Evolutionary conservation across 2,113 vertebrate species (phyloP), one percentile per base, ranked within the genome.

Genomic region (Saguinus midas): DNA sequence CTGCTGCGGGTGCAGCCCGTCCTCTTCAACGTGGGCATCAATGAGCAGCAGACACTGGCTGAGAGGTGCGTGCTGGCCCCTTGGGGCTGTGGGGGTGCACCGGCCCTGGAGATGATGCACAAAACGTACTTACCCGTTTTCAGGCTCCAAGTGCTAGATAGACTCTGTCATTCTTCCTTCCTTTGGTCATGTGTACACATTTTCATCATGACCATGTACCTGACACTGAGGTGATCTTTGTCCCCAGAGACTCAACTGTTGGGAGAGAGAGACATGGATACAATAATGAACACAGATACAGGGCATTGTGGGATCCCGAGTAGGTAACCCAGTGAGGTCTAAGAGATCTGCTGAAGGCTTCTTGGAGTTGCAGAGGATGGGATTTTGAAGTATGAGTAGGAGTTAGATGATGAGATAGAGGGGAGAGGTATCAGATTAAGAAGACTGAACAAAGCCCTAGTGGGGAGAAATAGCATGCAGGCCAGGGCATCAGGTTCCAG

Each of bases 11-110:
- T 99, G 55, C 99, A 99, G 98, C 99, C 99, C 0, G 99, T 99
- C 50, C 99, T 99, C 95, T 99, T 99, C 98, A 99, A 99, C 0
- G 99, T 99, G 85, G 99, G 99, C 94, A 99, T 99, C 99, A 99
- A 99, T 0, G 99, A 99, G 97, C 99, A 99, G 98, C 99, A 99
- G 98, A 99, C 99, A 0, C 99, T 99, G 97, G 99, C 99, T 0
- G 99, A 99, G 99, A 99, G 99, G 99, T 99, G 98, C 29, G 99
- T 98, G 45, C 66, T 5, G 2, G 70, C 14, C 21, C 10, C 8
- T 0, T 0, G 8, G 37, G 20, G 11, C 9, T 9, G 0, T 3
- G 0, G 48, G 5, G 4, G 43, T 52, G 43, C 7, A 2, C 35
- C 1, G 21, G 52, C 4, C 6, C 0, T 0, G 1, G 57, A 16